Percentiles rank a stretch among this genome's conserved stretches.
These are phyloP conservation scores for Aphelenchoides avenae DNA, from an alignment of 1,140 invertebrate genomes.

Conservation along the genomic window DNA sequence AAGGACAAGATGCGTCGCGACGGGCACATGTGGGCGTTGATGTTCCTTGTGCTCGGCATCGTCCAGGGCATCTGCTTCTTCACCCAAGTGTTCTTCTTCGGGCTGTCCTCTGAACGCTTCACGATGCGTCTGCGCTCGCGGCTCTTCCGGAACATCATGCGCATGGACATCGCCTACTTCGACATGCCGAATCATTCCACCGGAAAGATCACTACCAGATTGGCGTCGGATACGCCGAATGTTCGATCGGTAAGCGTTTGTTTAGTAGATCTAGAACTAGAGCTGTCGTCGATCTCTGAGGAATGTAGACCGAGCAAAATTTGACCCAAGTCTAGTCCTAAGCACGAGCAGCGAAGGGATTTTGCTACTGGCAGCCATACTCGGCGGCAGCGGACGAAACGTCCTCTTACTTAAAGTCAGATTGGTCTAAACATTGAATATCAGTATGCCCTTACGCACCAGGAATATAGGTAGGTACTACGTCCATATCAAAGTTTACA, in stretches of 20 bases:
- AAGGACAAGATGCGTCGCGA: constrained; percentile 26
- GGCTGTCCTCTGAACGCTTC: constrained; percentile 61
- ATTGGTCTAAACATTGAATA: too few species aligned
- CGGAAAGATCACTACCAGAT: constrained; percentile 62
- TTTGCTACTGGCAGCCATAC: too few species aligned
- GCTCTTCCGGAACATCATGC: constrained; percentile 62
- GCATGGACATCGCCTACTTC: constrained; percentile 64
- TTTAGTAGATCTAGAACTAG: too few species aligned
- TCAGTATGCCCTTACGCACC: too few species aligned
- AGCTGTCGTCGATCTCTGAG: background rate
- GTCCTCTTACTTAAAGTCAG: too few species aligned
- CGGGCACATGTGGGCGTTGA: constrained; percentile 49
- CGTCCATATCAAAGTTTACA: too few species aligned
- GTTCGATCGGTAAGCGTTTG: constrained; percentile 60
- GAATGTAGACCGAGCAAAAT: background rate
- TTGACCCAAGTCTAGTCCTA: background rate
- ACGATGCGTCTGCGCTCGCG: constrained; percentile 60
- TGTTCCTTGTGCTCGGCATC: constrained; percentile 37
- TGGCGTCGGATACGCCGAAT: constrained; percentile 64
- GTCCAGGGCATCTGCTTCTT: constrained; percentile 31
- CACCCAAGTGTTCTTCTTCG: constrained; percentile 39
- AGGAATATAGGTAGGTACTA: too few species aligned
- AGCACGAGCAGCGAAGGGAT: too few species aligned
- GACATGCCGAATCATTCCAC: constrained; percentile 62
- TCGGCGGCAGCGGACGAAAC: too few species aligned